Conservation (phyloP, 2,113 vertebrate species). For the Paramormyrops kingsleyae region DNA sequence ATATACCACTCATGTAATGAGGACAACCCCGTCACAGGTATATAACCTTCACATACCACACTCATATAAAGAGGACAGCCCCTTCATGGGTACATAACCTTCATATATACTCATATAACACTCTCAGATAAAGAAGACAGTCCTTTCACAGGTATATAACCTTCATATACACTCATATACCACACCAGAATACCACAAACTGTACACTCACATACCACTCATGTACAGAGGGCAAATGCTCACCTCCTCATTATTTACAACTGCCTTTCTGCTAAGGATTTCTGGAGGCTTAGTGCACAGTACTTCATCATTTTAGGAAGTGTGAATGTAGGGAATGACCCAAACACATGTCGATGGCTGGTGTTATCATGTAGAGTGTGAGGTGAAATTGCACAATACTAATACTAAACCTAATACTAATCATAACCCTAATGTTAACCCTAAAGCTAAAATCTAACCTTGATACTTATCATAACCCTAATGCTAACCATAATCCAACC, state of each 20-base stretch:
- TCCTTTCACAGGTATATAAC: neutral
- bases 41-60: neutral
- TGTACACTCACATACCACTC: too few relatives aligned
- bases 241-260: neutral
- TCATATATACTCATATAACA: neutral
- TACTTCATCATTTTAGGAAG: too few relatives aligned
- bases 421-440: neutral
- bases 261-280: neutral
- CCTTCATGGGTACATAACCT: neutral
- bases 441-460: neutral
- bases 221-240: neutral
- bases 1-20: too few relatives aligned
- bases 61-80: neutral
- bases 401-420: neutral
- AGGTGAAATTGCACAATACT: neutral
- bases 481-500: neutral
- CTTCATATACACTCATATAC: too few relatives aligned
- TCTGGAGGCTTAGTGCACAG: too few relatives aligned
- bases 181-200: too few relatives aligned
- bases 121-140: neutral
- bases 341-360: neutral
- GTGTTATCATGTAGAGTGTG: neutral
- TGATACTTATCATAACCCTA: too few relatives aligned
- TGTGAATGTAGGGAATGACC: neutral
- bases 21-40: too few relatives aligned